Evolutionary conservation across 2,888 invertebrate species (phyloP), one percentile per base, ranked within the genome.

Genomic region (Drosophila monieri): DNA sequence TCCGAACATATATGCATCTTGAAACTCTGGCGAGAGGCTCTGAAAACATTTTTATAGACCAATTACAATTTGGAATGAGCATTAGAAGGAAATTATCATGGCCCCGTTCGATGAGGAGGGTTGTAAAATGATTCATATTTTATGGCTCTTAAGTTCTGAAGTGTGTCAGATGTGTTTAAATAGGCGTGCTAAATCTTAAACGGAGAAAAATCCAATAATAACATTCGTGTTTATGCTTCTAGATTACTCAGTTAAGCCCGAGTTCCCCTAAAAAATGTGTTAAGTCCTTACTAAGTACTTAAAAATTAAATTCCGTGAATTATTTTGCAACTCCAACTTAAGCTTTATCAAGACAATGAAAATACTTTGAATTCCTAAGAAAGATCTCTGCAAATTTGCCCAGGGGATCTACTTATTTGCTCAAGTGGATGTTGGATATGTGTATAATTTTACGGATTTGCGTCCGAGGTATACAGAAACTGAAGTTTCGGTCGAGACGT

Each of bases 41-140:
- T 37, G 73, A 62, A 74, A 57, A 67, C 54, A 65, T 61, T 72
- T 81, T 85, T 79, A 79, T 81, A 54, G 59, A 35, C 67, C 79
- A 79, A 76, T 77, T 71, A 67, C 66, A 52, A 47, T 32, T 43
- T 58, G 21, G 44, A 53, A 55, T 46, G 48, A 73, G 60, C 62
- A 54, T 59, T 35, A 14, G 23, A 30, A 27, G 18, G 14, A 67
- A 62, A 51, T 48, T 27, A 39, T 39, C 53, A 54, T 30, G 53
- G 5, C 30, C 27, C 21, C 21, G 3, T 18, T 15, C 3, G 15
- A 41, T 41, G 9, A 5, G 35, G n/a, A 35, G 39, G 27, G 30
- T 25, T 66, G 56, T 72, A 55, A 59, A 46, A 52, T 57, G 60
- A 57, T 48, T 62, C 32, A 46, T 47, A 35, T 30, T 64, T 62